Conservation (phyloP, 2,888 invertebrate species). For the Meloe dianella region DNA sequence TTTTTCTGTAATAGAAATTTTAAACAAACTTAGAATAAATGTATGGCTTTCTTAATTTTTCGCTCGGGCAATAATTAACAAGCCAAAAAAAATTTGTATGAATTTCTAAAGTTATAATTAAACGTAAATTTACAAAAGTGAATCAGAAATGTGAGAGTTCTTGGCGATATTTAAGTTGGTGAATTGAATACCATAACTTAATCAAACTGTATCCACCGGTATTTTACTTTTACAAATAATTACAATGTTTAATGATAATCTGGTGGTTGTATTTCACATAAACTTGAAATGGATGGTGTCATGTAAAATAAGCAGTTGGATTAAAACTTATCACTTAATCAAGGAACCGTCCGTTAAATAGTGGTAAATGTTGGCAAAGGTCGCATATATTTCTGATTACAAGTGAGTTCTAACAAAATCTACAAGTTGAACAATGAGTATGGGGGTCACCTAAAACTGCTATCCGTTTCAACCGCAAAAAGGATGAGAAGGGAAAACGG, state of each 20-base stretch:
- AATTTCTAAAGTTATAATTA: constrained; percentile 13
- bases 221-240: neutral
- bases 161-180: neutral
- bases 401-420: neutral
- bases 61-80: neutral
- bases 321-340: constrained; percentile 48
- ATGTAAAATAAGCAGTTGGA: constrained; percentile 46
- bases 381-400: neutral
- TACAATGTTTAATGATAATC: constrained; percentile 7
- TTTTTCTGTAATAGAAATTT: neutral
- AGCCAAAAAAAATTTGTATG: neutral
- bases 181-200: neutral
- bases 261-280: constrained; percentile 32
- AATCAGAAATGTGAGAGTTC: neutral
- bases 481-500: neutral
- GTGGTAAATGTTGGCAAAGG: constrained; percentile 16
- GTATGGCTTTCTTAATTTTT: neutral
- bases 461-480: constrained; percentile 4
- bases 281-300: constrained; percentile 45
- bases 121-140: constrained; percentile 14
- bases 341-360: constrained; percentile 33
- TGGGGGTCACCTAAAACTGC: neutral
- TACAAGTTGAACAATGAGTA: neutral
- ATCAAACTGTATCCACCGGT: neutral
- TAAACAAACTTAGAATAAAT: neutral